Percentiles rank a stretch among this genome's conserved stretches.
Evolutionary conservation across 1,140 invertebrate species (phyloP).

Genomic region (Acyrthosiphon pisum): DNA sequence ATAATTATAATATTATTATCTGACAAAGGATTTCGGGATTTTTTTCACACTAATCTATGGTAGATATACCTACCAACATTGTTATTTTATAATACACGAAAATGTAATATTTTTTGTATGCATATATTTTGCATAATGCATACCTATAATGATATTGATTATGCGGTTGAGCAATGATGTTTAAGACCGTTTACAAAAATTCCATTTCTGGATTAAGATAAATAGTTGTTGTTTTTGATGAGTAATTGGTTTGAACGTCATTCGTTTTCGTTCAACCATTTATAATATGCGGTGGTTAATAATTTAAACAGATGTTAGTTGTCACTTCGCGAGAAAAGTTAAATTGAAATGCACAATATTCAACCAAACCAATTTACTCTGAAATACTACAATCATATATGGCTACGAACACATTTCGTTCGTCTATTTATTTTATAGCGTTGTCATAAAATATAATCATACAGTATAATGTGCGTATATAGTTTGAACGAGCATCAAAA

Average conservation of each 20-base stretch:
- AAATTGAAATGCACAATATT: constrained; percentile 31
- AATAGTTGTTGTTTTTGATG: not conserved
- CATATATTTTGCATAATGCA: not conserved
- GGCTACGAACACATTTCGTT: not conserved
- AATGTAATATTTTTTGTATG: too few relatives aligned
- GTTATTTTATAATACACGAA: too few relatives aligned
- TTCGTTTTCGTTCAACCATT: not conserved
- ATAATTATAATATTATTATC: too few relatives aligned
- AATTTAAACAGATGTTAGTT: not conserved
- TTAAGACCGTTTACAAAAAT: not conserved
- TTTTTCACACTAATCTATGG: too few relatives aligned
- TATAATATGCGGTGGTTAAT: not conserved
- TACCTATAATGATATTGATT: not conserved
- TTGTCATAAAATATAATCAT: not conserved
- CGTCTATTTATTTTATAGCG: not conserved
- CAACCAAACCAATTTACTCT: not conserved
- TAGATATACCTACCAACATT: too few relatives aligned
- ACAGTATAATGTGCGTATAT: not conserved
- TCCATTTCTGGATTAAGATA: not conserved
- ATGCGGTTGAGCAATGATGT: not conserved
- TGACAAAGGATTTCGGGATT: too few relatives aligned
- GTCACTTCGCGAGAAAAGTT: not conserved
- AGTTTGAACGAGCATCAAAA: not conserved
- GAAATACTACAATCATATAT: not conserved
- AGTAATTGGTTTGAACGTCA: not conserved